phyloP scores from a whole-genome alignment of 1,140 invertebrate genomes.

The Pogonognathellus flavescens region DNA sequence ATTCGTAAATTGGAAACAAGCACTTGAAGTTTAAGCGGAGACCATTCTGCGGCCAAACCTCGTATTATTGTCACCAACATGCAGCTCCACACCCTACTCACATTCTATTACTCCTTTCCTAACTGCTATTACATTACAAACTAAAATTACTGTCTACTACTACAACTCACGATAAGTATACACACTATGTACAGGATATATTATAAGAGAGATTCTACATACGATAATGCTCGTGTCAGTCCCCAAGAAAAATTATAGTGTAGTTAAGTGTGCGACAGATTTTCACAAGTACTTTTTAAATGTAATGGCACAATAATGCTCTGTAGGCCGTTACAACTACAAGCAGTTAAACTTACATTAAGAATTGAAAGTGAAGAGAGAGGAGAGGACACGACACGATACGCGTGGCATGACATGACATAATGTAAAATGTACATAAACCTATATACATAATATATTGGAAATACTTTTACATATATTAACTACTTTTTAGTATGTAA shows the following conservation, averaged over 20 bases:
- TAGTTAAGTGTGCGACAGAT: not conserved
- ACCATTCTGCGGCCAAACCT: constrained; percentile 21
- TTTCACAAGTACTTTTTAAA: constrained; percentile 35
- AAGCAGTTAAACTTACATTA: not conserved
- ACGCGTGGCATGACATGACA: not conserved
- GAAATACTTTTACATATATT: too few species aligned
- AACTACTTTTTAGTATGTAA: too few species aligned
- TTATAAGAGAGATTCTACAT: too few species aligned
- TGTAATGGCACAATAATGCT: constrained; percentile 23
- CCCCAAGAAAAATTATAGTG: constrained; percentile 1
- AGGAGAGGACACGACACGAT: not conserved
- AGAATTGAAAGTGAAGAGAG: not conserved
- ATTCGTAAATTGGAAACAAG: constrained; percentile 48
- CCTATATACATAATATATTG: too few species aligned
- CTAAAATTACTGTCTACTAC: too few species aligned
- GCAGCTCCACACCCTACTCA: not conserved
- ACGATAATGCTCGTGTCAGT: too few species aligned
- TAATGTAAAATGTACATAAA: not conserved
- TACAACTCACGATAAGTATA: too few species aligned
- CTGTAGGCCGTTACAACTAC: not conserved
- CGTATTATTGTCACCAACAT: not conserved
- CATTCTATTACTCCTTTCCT: constrained; percentile 5
- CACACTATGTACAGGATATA: too few species aligned
- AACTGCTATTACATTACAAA: not conserved
- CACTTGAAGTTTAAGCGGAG: constrained; percentile 21